Evolutionary conservation across 2,888 invertebrate species (phyloP), one percentile per base, ranked within the genome.

Genomic region (Anorthoa munda): DNA sequence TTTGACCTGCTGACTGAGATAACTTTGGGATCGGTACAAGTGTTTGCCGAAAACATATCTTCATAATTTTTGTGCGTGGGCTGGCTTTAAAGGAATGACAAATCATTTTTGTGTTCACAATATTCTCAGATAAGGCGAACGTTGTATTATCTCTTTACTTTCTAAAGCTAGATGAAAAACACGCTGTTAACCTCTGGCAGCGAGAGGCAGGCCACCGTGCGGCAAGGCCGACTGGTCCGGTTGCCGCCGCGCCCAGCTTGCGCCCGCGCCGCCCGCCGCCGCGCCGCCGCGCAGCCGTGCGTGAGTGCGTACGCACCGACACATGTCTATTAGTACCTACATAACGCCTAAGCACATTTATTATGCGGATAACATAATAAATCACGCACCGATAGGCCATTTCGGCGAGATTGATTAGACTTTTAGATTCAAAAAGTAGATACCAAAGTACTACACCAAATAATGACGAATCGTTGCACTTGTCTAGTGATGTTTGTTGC

Each of bases 81-180:
- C 13, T 31, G 13, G 48, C 46, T 66, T 58, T 55, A 48, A 31
- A 63, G 50, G 55, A 68, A 72, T 56, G 66, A 79, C 76, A 75
- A 76, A 72, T 83, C 63, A 72, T 75, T 75, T 75, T 73, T 75
- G 68, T 59, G 66, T 64, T 73, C 71, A 78, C 73, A 70, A 67
- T 75, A 77, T 83, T 76, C 76, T 78, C 79, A 89, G 91, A 90
- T 92, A 92, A 91, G 87, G 87, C 83, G 82, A 79, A 74, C 79
- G 86, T 80, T 86, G 89, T 91, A 89, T 92, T 92, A 92, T 93
- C 92, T 92, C 84, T 91, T 93, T 95, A 95, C 96, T 96, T 96
- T 96, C 96, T 96, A 96, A 95, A 95, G 93, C 94, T 94, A 94
- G 94, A 94, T 94, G 90, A 93, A 93, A 95, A 95, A 94, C 92